Conservation (phyloP, 2,113 vertebrate genomes). For the Thinocorus orbignyianus region DNA sequence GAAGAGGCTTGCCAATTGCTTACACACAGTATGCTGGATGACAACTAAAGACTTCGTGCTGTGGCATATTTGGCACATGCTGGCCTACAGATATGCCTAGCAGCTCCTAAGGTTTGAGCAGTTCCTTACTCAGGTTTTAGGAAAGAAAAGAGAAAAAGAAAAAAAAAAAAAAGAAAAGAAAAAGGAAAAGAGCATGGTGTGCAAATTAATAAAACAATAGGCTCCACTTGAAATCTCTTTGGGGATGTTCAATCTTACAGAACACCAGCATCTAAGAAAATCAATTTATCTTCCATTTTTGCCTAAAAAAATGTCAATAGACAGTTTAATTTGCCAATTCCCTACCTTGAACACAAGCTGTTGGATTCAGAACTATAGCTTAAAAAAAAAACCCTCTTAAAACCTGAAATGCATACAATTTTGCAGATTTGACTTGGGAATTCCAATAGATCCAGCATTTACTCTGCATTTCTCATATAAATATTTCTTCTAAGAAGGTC, state of each 20-base stretch:
- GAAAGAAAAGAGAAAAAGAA: not conserved
- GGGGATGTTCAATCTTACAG: not conserved
- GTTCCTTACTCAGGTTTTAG: conserved; percentile 25
- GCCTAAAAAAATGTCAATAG: not conserved
- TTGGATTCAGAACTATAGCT: not conserved
- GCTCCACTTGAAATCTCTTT: conserved; percentile 11
- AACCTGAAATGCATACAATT: not conserved
- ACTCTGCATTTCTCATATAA: not conserved
- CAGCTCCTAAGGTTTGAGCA: conserved; percentile 8
- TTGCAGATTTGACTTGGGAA: not conserved
- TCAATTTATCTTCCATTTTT: conserved; percentile 16
- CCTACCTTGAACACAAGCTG: not conserved
- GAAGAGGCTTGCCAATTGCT: conserved; percentile 32
- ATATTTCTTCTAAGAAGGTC: not conserved
- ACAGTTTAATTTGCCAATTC: conserved; percentile 6
- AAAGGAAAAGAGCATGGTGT: not conserved
- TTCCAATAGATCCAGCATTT: not conserved
- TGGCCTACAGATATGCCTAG: conserved; percentile 4
- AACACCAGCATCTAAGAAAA: not conserved
- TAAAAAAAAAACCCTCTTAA: not conserved
- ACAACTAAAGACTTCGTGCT: conserved; percentile 31
- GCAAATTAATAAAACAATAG: conserved; percentile 20
- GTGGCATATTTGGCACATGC: conserved; percentile 48
- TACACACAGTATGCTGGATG: conserved; percentile 18
- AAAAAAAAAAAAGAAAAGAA: no score